Base-by-base conservation (phyloP, 1,140 invertebrate species). In the Rhizoglyphus robini region DNA sequence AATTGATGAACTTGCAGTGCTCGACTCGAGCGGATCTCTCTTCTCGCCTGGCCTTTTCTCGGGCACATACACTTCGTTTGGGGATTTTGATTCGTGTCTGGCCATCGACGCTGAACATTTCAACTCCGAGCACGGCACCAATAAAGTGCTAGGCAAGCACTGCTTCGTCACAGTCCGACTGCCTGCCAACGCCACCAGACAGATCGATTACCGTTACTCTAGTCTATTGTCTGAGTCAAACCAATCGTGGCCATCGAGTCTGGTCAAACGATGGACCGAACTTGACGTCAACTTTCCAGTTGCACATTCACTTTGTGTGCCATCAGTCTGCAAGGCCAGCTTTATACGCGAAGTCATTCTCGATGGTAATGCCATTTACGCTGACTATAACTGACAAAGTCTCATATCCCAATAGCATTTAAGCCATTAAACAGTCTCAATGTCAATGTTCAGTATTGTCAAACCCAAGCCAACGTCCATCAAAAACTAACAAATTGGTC, bases 61-160 rank as follows among this genome's bases (percentile, higher is more conserved):
- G 4, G 58, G 58, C 13, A 60, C 58, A 2, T 60, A 29, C 29
- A 60, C 30, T 2, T 29, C 2, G 15, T 60, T 60, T 46, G 58
- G 58, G 31, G 58, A 60, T 46, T 60, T 38, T 27, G 58, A 60
- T 23, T 18, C 58, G 2, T 60, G 58, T 60, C 2, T 60, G 2
- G 15, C 15, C n/a, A 27, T 60, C 1, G 54, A 58, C 25, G 15
- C 15, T 60, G 15, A 18, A 4, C 2, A 60, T 32, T 25, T 27
- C 23, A 54, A 8, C 23, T 8, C 8, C 15, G 20, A 54, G 8
- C 23, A 27, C 51, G 23, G 15, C 20, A 54, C n/a, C 15, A 49
- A 11, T 20, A 20, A 49, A 49, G 15, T 51, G 23, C 23, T 51
- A 11, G 58, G 58, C 3, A 34, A 60, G 29, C 27, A 60, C 29